Evolutionary conservation across 2,888 invertebrate genomes (phyloP), one percentile per base, ranked within the genome.

Genomic region (Dryobotodes eremita): DNA sequence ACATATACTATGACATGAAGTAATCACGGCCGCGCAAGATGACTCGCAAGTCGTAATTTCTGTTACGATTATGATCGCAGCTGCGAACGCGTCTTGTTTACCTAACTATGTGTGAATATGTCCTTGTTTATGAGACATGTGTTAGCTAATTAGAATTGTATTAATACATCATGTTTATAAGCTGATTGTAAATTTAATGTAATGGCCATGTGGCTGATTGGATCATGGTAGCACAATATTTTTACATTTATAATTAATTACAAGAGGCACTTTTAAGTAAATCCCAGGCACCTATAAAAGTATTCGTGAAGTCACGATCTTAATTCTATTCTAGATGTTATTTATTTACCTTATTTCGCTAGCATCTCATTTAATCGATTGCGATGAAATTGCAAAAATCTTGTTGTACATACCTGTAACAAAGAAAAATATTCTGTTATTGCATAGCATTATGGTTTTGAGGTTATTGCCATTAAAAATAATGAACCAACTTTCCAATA

Each of bases 31-130:
- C 83, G 66, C 76, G 57, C 82, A 83, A 84, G 92, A 91, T 90
- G 91, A 88, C 87, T 91, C 90, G 89, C 90, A 88, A 89, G 86
- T 89, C 93, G 89, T 93, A 92, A 93, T 90, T 89, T 89, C 83
- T 83, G 90, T 89, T 90, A 92, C 90, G 92, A 93, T 92, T 91
- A 93, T 90, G 90, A 88, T 88, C 87, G 75, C 92, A 92, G 89
- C 89, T 92, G 84, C 76, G 76, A 69, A 77, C 61, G 50, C 72
- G 78, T 64, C 77, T 69, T 80, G 70, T 77, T 61, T 85, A 77
- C 64, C 42, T 72, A 78, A 86, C 71, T 72, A 26, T 81, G 71
- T 74, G 71, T 57, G 73, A 77, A 66, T 26, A 50, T 64, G 69
- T 73, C 61, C 23, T 23, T 79, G 59, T 82, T 74, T 75, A 70